Conservation (phyloP, 1,140 invertebrate species). For the Atta texana region DNA sequence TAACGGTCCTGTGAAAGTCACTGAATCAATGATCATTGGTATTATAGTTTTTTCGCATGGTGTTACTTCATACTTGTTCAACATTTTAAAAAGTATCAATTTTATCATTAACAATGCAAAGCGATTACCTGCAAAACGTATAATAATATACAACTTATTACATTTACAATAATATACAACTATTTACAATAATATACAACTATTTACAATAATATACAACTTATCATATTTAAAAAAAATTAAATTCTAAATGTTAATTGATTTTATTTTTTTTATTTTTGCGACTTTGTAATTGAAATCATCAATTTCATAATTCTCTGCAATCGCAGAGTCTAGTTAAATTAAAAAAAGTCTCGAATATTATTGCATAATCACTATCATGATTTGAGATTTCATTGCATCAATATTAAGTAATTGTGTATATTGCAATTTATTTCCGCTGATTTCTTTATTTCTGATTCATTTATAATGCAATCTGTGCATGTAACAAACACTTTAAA, state of each 20-base stretch:
- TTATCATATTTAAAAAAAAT: neutral
- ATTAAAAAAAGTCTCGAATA: neutral
- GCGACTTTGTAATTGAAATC: neutral
- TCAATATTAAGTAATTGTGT: too few species aligned
- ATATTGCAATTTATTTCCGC: too few species aligned
- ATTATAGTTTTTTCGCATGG: constrained; percentile 64
- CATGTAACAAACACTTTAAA: neutral
- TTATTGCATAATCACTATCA: neutral
- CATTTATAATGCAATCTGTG: too few species aligned
- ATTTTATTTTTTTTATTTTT: neutral
- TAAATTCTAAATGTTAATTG: neutral
- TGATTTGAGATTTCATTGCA: neutral
- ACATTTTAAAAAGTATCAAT: constrained; percentile 70
- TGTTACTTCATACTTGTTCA: constrained; percentile 74
- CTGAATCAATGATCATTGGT: constrained; percentile 65
- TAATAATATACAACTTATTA: constrained; percentile 19
- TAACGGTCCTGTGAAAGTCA: constrained; percentile 24
- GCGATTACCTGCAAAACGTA: constrained; percentile 64
- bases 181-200: too few species aligned
- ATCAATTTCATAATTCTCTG: neutral
- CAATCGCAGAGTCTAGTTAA: neutral
- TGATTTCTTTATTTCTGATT: too few species aligned
- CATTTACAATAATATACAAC: too few species aligned
- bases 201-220: neutral
- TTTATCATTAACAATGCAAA: constrained; percentile 78